A percentile compares a stretch with the other conserved stretches of the same genome.
Evolutionary conservation across 2,888 invertebrate species (phyloP).

Genomic region (Abrostola tripartita): DNA sequence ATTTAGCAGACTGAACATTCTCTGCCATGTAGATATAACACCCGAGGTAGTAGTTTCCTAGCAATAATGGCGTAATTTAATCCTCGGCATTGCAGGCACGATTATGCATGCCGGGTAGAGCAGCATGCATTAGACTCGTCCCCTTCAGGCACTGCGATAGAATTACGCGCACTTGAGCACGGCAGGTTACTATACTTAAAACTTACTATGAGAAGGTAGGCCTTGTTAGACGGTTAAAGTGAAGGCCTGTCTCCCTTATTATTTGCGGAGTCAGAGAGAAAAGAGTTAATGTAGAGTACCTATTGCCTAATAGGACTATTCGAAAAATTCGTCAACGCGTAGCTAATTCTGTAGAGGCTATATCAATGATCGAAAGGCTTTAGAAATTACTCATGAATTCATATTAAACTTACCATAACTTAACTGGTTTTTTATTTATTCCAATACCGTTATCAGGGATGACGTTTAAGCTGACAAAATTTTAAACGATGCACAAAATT

Average conservation of each 20-base stretch:
- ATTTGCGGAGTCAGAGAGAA: not conserved
- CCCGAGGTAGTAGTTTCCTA: slow-evolving; percentile 13
- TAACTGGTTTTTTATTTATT: no score
- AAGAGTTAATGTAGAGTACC: no score
- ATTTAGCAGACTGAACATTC: slow-evolving; percentile 2
- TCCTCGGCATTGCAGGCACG: slow-evolving; percentile 35
- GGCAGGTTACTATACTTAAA: slow-evolving; percentile 53
- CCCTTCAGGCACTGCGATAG: slow-evolving; percentile 60
- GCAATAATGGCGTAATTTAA: slow-evolving; percentile 31
- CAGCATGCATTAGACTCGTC: slow-evolving; percentile 53
- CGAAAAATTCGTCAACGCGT: no score
- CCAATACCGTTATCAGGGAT: no score
- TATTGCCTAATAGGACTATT: no score
- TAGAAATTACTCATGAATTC: no score
- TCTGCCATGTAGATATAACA: slow-evolving; percentile 10
- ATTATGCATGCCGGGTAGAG: slow-evolving; percentile 47
- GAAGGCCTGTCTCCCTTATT: not conserved
- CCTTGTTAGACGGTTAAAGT: slow-evolving; percentile 27
- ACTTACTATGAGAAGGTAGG: slow-evolving; percentile 40
- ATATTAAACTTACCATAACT: no score
- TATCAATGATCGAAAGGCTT: no score
- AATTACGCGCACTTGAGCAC: slow-evolving; percentile 72
- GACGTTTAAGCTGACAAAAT: no score
- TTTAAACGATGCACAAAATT: no score
- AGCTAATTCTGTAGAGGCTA: no score